A percentile compares a stretch with the other conserved stretches of the same genome.
phyloP scores from a whole-genome alignment of 2,797 vertebrate genomes.

The Gobio occitaniae region DNA sequence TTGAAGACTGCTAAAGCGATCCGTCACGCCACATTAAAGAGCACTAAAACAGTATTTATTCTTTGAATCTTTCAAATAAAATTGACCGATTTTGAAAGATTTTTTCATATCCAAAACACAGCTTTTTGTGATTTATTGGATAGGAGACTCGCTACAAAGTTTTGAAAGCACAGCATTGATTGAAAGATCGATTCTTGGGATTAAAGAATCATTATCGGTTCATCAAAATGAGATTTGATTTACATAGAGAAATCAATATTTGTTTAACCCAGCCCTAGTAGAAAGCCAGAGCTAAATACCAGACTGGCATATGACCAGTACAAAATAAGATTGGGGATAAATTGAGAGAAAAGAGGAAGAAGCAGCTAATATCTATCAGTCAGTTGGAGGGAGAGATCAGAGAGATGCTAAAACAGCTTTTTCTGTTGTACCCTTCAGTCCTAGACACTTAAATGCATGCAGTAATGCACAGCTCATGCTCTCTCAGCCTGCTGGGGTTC shows the following conservation, averaged over 20 bases:
- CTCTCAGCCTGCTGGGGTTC: constrained; percentile 24
- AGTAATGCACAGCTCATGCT: constrained; percentile 17
- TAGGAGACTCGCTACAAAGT: background rate
- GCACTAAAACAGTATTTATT: no score
- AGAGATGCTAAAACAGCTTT: constrained; percentile 19
- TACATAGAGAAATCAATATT: background rate
- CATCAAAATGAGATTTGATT: background rate
- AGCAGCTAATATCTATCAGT: background rate
- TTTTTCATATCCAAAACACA: background rate
- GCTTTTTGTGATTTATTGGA: background rate
- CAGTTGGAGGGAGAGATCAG: background rate
- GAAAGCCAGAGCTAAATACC: background rate
- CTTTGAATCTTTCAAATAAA: no score
- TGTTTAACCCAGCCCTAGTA: background rate
- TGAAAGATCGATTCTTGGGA: background rate
- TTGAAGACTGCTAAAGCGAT: no score
- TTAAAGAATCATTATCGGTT: background rate
- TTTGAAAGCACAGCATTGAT: background rate
- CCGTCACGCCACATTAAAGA: background rate
- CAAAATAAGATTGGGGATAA: background rate
- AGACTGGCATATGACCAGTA: background rate
- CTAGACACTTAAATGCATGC: constrained; percentile 7
- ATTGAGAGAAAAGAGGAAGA: background rate
- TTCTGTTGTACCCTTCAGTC: constrained; percentile 6
- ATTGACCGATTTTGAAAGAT: background rate